These are phyloP conservation scores for Caenorhabditis tropicalis DNA, from an alignment of 1,140 invertebrate species.

Conservation along the genomic window DNA sequence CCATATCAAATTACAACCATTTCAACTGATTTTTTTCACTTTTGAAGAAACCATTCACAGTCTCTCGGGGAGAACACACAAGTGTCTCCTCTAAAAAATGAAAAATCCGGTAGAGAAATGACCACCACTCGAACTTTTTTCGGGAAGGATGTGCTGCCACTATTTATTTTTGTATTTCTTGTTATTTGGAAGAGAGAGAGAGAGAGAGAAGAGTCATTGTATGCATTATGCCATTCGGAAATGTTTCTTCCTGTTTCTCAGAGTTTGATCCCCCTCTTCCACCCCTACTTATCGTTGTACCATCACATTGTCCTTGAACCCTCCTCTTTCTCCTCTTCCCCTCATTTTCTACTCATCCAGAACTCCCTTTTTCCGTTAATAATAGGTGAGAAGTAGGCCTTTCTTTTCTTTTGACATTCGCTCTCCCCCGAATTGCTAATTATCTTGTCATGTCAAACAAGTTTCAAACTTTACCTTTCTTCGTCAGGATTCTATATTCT, in stretches of 20 bases:
- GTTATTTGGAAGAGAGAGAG: not conserved
- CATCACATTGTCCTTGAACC: constrained; percentile 41
- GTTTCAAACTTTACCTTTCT: no score
- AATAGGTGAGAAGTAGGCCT: not conserved
- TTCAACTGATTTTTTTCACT: constrained; percentile 28
- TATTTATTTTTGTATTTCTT: constrained; percentile 43
- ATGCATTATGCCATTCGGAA: not conserved
- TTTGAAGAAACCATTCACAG: not conserved
- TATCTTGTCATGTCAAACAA: not conserved
- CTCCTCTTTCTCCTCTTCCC: not conserved
- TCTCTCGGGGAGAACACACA: not conserved
- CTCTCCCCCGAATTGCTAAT: not conserved
- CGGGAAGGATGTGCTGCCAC: not conserved
- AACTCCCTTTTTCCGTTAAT: not conserved
- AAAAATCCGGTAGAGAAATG: not conserved
- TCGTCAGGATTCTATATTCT: no score
- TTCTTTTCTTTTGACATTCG: not conserved
- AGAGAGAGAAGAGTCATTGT: not conserved
- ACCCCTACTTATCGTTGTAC: not conserved
- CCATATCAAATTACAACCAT: not conserved
- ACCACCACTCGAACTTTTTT: constrained; percentile 27
- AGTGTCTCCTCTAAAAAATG: not conserved
- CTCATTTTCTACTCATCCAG: not conserved
- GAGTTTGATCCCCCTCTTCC: no score
- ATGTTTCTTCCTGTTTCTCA: not conserved